A percentile compares a stretch with the other conserved stretches of the same genome.
Evolutionary conservation across 2,797 vertebrate species (phyloP).

Genomic region (Ambastaia sidthimunki): DNA sequence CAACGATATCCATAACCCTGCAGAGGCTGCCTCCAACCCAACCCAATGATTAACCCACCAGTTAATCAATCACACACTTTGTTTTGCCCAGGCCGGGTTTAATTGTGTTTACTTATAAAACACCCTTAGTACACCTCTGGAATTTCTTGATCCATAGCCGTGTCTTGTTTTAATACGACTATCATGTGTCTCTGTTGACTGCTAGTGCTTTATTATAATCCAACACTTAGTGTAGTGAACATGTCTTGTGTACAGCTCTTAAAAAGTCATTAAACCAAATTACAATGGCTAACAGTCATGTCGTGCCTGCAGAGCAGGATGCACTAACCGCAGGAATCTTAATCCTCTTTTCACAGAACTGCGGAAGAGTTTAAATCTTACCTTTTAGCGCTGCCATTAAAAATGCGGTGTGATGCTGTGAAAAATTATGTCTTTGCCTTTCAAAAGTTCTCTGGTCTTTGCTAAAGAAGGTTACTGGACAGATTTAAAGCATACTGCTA

Average conservation of each 20-base stretch:
- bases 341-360: constrained; percentile 47
- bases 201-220: not conserved
- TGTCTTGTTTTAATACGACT: not conserved
- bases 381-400: not conserved
- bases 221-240: not conserved
- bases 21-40: too few relatives aligned
- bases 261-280: not conserved
- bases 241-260: not conserved
- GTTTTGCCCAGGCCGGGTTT: not conserved
- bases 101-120: constrained; percentile 8
- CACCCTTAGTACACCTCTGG: not conserved
- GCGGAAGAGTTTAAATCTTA: not conserved
- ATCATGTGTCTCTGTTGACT: not conserved
- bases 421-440: too few relatives aligned
- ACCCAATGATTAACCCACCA: too few relatives aligned
- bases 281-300: not conserved
- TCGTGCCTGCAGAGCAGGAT: constrained; percentile 26
- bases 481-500: not conserved
- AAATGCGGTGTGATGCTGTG: not conserved
- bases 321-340: constrained; percentile 21
- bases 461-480: not conserved
- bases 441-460: not conserved
- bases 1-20: too few relatives aligned
- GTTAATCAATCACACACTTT: not conserved
- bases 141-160: not conserved